Conservation (phyloP, 1,140 invertebrate genomes). For the Drosophila saltans region DNA sequence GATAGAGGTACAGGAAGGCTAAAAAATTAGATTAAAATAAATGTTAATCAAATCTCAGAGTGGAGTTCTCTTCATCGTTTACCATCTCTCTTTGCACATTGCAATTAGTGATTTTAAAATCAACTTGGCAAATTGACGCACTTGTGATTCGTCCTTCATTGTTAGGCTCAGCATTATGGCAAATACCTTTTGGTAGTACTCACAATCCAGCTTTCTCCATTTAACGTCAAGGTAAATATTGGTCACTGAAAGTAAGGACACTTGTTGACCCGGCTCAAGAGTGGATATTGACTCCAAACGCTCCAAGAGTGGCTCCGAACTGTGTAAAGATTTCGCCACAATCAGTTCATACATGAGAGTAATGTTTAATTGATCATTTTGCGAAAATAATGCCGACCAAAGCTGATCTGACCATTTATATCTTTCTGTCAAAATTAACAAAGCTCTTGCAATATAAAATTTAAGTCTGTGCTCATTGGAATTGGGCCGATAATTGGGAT, state of each 20-base stretch:
- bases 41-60: not conserved
- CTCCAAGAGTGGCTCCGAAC: constrained; percentile 29
- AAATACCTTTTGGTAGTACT: not conserved
- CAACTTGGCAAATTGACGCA: not conserved
- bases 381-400: not conserved
- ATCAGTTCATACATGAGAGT: constrained; percentile 86
- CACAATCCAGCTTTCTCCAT: not conserved
- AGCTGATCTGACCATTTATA: no score
- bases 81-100: not conserved
- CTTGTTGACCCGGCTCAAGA: constrained; percentile 60
- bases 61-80: not conserved
- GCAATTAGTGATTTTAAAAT: not conserved
- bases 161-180: not conserved
- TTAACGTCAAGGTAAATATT: not conserved
- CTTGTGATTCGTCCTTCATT: not conserved
- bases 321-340: constrained; percentile 75
- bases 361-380: constrained; percentile 86
- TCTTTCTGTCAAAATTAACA: no score
- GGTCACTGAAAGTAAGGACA: constrained; percentile 42
- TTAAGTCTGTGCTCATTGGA: no score
- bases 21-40: not conserved
- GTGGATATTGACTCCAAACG: constrained; percentile 35
- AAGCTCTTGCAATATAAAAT: no score
- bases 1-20: not conserved
- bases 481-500: no score